phyloP scores from a whole-genome alignment of 2,888 invertebrate genomes.

The Dioctria rufipes region DNA sequence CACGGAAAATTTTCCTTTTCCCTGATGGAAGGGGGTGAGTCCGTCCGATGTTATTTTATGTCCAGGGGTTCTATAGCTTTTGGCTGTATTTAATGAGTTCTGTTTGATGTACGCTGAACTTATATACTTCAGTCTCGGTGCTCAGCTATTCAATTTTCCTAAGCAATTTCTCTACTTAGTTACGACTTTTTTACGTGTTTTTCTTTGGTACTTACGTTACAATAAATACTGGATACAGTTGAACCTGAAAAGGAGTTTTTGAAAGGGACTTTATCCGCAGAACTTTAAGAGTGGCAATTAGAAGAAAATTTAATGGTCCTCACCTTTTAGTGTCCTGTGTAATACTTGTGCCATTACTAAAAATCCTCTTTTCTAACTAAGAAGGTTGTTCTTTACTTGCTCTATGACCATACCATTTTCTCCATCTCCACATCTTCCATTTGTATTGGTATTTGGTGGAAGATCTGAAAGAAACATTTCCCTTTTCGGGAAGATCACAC shows the following conservation, averaged over 20 bases:
- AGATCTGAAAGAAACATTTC: constrained; percentile 25
- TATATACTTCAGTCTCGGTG: background rate
- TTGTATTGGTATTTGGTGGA: background rate
- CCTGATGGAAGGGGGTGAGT: background rate
- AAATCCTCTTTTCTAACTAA: constrained; percentile 4
- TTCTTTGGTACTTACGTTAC: constrained; percentile 21
- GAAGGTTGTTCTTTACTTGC: background rate
- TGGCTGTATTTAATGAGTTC: constrained; percentile 47
- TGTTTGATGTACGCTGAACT: constrained; percentile 37
- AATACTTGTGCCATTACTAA: constrained; percentile 3
- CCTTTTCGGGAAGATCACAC: constrained; percentile 24
- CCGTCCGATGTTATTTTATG: background rate
- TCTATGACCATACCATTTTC: no score
- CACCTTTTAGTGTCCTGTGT: constrained; percentile 6
- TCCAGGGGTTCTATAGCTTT: background rate
- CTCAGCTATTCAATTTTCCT: constrained; percentile 43
- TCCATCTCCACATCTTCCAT: background rate
- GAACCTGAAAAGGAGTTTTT: constrained; percentile 11
- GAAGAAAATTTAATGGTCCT: constrained; percentile 45
- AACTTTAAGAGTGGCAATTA: constrained; percentile 39
- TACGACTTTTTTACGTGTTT: constrained; percentile 43
- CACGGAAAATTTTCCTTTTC: background rate
- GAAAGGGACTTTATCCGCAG: constrained; percentile 1
- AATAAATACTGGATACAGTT: constrained; percentile 37
- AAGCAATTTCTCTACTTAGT: constrained; percentile 28